Percentiles rank a stretch among this genome's conserved stretches.
Evolutionary conservation across 2,888 invertebrate species (phyloP).

Genomic region (Hesperia comma): DNA sequence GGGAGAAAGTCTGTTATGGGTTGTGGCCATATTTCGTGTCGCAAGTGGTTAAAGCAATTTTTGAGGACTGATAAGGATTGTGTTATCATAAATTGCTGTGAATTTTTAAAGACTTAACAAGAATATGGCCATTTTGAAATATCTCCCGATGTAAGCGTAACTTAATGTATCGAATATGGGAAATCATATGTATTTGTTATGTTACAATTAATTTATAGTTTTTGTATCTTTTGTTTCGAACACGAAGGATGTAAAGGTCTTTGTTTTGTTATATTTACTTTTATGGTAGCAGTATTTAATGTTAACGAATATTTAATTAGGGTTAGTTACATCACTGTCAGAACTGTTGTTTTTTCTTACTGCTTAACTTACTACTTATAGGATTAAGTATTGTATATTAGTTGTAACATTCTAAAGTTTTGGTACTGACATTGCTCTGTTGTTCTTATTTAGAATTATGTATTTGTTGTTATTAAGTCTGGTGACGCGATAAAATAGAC

Average conservation of each 20-base stretch:
- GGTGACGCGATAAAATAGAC: too few species aligned
- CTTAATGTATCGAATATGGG: neutral
- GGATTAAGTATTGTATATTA: neutral
- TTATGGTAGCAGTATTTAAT: neutral
- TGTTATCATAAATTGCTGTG: too few species aligned
- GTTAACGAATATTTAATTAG: constrained; percentile 3
- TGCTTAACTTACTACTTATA: constrained; percentile 1
- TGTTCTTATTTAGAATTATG: neutral
- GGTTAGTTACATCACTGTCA: neutral
- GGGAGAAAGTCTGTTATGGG: too few species aligned
- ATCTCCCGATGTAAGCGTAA: neutral
- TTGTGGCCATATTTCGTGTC: too few species aligned
- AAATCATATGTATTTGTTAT: too few species aligned
- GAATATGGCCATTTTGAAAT: neutral
- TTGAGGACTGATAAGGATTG: too few species aligned
- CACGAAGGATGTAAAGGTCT: too few species aligned
- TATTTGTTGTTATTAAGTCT: too few species aligned
- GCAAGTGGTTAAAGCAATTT: too few species aligned
- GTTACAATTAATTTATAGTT: neutral
- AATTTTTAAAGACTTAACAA: too few species aligned
- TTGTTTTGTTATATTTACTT: neutral
- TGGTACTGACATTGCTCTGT: neutral
- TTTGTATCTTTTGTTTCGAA: neutral
- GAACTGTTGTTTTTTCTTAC: neutral
- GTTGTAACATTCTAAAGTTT: neutral